Conservation (phyloP, 2,888 invertebrate species). For the Epinotia bilunana region DNA sequence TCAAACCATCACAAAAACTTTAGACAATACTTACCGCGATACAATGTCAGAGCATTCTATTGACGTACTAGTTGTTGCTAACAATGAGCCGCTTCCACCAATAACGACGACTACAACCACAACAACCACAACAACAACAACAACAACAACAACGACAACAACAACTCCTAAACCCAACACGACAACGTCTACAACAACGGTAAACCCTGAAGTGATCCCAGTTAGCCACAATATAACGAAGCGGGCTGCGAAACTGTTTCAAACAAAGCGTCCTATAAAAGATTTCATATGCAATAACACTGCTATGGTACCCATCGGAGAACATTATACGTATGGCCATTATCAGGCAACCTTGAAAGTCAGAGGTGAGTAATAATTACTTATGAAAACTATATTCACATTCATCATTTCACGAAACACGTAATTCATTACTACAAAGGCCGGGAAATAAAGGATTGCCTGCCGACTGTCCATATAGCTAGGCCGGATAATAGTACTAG, state of each 20-base stretch:
- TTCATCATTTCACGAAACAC: no score
- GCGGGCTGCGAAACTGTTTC: conserved; percentile 25
- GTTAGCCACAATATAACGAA: conserved; percentile 29
- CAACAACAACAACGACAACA: conserved; percentile 73
- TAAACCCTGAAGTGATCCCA: conserved; percentile 19
- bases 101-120: conserved; percentile 80
- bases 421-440: no score
- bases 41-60: conserved; percentile 85
- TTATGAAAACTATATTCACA: no score
- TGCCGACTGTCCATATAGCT: no score
- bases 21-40: conserved; percentile 86
- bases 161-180: conserved; percentile 55
- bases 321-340: conserved; percentile 89
- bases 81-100: conserved; percentile 86
- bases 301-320: conserved; percentile 86
- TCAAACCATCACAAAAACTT: conserved; percentile 84
- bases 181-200: conserved; percentile 50
- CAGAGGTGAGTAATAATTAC: conserved; percentile 83
- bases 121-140: conserved; percentile 73
- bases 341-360: conserved; percentile 87
- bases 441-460: no score
- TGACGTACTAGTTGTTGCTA: conserved; percentile 89
- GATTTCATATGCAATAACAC: conserved; percentile 75
- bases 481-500: no score
- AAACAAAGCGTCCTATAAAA: conserved; percentile 47